Evolutionary conservation across 2,888 invertebrate genomes (phyloP).

Genomic region (Scaptomyza flava): DNA sequence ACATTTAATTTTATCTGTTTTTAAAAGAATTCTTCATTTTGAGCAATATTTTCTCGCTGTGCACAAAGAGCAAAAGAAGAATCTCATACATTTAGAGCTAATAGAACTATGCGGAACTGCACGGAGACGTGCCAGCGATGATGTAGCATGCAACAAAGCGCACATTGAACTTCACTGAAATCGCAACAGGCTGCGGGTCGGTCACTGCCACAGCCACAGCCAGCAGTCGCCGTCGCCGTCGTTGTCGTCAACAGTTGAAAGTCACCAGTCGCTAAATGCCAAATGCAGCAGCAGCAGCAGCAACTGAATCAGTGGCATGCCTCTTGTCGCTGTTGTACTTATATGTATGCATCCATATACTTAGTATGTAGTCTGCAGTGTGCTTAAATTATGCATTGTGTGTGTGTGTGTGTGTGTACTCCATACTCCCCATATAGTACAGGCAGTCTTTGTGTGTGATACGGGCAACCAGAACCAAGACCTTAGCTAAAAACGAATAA

Average conservation of each 20-base stretch:
- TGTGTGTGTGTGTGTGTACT: slow-evolving; percentile 1
- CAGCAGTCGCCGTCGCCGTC: background rate
- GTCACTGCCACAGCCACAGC: slow-evolving; percentile 56
- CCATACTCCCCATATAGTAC: background rate
- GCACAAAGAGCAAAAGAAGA: background rate
- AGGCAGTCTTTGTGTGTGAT: slow-evolving; percentile 18
- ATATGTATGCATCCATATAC: slow-evolving; percentile 21
- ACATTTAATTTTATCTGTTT: no score
- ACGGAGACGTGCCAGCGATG: slow-evolving; percentile 26
- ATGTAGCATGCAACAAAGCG: slow-evolving; percentile 51
- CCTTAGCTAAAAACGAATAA: slow-evolving; percentile 1
- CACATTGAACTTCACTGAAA: slow-evolving; percentile 67
- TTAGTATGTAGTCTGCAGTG: slow-evolving; percentile 14
- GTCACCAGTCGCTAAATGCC: slow-evolving; percentile 54
- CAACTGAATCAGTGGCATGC: slow-evolving; percentile 9
- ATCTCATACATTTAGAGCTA: slow-evolving; percentile 1
- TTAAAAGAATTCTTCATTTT: no score
- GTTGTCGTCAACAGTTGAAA: background rate
- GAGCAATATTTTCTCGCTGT: background rate
- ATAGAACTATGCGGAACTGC: slow-evolving; percentile 64
- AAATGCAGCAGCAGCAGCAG: slow-evolving; percentile 39
- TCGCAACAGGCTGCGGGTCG: slow-evolving; percentile 64
- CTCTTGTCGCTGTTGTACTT: slow-evolving; percentile 22
- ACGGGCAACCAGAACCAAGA: slow-evolving; percentile 16
- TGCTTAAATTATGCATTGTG: slow-evolving; percentile 24